Evolutionary conservation across 2,888 invertebrate genomes (phyloP), one percentile per base, ranked within the genome.

Genomic region (Theretra japonica): DNA sequence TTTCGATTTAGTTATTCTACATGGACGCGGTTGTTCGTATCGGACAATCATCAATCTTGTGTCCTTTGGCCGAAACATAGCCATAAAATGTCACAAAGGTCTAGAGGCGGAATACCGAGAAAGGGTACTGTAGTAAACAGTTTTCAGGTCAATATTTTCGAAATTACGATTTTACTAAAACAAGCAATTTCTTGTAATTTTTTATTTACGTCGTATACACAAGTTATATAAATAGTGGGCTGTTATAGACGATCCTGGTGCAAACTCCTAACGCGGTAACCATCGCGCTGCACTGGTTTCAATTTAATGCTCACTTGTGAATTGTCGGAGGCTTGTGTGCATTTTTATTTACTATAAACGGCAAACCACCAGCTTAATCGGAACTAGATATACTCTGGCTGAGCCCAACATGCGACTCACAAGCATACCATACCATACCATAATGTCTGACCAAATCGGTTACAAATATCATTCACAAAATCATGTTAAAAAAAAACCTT

Each of bases 1-100:
- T 78, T 81, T 77, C 79, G 79, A 80, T 80, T 77, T 79, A 83
- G 78, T 79, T 80, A 76, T 81, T 76, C 75, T 74, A 77, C 75
- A 76, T 77, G 75, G 74, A 70, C 72, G 71, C 72, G 15, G 70
- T 73, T 73, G 70, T 58, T 69, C 73, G 72, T 71, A 74, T 74
- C 72, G 68, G 69, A 23, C 48, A 48, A 57, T 76, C 82, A 83
- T 83, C 77, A 79, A 84, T 84, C 84, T 83, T 80, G 68, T 6
- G 62, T 70, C 71, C 58, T 71, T 68, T 71, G 28, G 25, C 56
- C 33, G 56, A 68, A 41, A 71, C 28, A 25, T 50, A 25, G 15
- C 50, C 48, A 58, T 58, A 59, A 58, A 68, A 58, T 21, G 28
- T 71, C 41, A 59, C 58, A 23, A 50, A 41, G 50, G 33, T 28